Conservation (phyloP, 1,140 invertebrate genomes). For the Diplogasteroides magnus region DNA sequence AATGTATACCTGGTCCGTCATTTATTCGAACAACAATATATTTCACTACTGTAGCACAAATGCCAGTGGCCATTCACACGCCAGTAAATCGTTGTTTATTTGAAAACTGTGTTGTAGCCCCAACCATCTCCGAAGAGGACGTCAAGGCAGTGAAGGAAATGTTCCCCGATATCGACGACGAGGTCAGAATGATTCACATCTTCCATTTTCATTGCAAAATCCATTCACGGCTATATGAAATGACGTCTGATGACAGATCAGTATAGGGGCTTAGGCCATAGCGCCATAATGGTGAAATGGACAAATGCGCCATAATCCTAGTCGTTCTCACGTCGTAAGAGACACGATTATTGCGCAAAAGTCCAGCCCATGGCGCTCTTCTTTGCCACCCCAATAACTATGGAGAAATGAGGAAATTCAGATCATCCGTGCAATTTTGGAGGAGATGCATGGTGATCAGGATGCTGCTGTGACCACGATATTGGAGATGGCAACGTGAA, state of each 20-base stretch:
- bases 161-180: constrained; percentile 88
- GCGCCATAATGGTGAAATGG: too few species aligned
- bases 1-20: too few species aligned
- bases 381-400: too few species aligned
- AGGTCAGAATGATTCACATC: constrained; percentile 63
- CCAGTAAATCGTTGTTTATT: constrained; percentile 12
- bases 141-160: constrained; percentile 77
- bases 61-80: constrained; percentile 1
- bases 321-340: too few species aligned
- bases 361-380: too few species aligned
- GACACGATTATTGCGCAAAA: too few species aligned
- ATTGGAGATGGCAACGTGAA: constrained; percentile 68
- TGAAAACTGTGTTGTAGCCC: constrained; percentile 13
- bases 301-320: too few species aligned
- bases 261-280: too few species aligned
- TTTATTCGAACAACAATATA: too few species aligned
- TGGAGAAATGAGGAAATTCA: too few species aligned
- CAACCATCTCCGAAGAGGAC: constrained; percentile 37
- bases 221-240: too few species aligned
- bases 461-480: constrained; percentile 82
- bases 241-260: too few species aligned
- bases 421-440: constrained; percentile 78
- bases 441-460: constrained; percentile 78
- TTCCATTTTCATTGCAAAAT: background rate
- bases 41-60: constrained; percentile 6